Evolutionary conservation across 2,113 vertebrate species (phyloP), one percentile per base, ranked within the genome.

Genomic region (Ictalurus punctatus): DNA sequence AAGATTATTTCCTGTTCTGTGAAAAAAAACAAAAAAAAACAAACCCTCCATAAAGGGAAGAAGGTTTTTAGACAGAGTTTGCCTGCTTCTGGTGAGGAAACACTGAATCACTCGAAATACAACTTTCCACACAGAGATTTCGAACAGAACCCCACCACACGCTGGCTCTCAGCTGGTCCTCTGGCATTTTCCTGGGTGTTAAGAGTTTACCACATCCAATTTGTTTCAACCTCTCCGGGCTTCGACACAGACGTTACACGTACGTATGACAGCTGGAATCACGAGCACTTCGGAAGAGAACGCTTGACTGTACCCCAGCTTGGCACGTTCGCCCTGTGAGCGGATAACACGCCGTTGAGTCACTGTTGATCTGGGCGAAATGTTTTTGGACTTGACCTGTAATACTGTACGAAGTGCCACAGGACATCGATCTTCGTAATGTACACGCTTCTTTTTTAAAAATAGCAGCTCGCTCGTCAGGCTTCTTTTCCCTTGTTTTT

Each of bases 401-500:
- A 94, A 93, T 94, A 8, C 48, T 52, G 48, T 52, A 93, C 95
- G 93, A 94, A 93, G 93, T 93, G 92, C 93, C 90, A 89, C 90
- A 91, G 91, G 89, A 87, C 89, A 91, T 91, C 93, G 71, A 89
- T 93, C 92, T 93, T 93, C 84, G 85, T 93, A 94, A 94, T 94
- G 90, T 91, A 90, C 89, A 88, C 86, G 90, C 88, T 89, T 89
- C 92, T 87, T 93, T 90, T 91, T 90, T 91, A 89, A 91, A 90
- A 89, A 91, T 87, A 91, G 86, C 63, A 83, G 90, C 82, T 86
- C 90, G 71, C 86, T 56, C n/a, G 25, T 67, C 56, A 34, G 67
- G 25, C 23, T 80, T 65, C 71, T 37, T 78, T 2, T 30, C n/a
- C 44, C 40, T 21, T 52, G n/a, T 40, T 10, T 80, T 56, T 48